A percentile compares a stretch with the other conserved stretches of the same genome.
Conservation (phyloP, 2,888 invertebrate species). For the Operophtera brumata region DNA sequence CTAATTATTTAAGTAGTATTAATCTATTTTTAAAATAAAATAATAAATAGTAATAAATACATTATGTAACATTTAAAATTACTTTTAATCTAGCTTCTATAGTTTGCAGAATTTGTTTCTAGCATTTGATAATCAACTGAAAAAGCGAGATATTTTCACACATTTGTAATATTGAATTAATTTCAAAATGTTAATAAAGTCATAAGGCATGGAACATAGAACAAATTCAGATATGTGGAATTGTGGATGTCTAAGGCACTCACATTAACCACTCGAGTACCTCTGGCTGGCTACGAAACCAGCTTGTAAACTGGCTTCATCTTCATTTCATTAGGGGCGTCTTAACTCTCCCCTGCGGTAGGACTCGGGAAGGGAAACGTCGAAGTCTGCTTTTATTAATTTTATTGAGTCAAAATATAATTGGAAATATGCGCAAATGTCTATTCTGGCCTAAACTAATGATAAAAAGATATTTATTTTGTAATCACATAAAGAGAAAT, state of each 20-base stretch:
- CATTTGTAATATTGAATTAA: not conserved
- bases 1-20: too few relatives aligned
- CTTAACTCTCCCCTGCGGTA: constrained; percentile 44
- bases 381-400: not conserved
- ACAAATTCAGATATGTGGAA: constrained; percentile 6
- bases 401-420: not conserved
- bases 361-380: not conserved
- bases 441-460: too few relatives aligned
- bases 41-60: too few relatives aligned
- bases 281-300: constrained; percentile 37
- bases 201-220: not conserved
- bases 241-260: constrained; percentile 9
- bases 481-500: too few relatives aligned
- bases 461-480: too few relatives aligned
- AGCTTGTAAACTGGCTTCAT: constrained; percentile 53
- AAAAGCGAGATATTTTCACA: too few relatives aligned
- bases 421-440: too few relatives aligned
- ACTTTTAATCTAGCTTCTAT: too few relatives aligned
- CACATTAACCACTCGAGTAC: constrained; percentile 43
- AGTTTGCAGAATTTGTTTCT: too few relatives aligned
- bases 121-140: too few relatives aligned
- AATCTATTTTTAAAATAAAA: too few relatives aligned
- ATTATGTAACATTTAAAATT: too few relatives aligned
- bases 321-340: constrained; percentile 61
- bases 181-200: not conserved